Conservation (phyloP, 1,140 invertebrate genomes). For the Zaprionus tsacasi region DNA sequence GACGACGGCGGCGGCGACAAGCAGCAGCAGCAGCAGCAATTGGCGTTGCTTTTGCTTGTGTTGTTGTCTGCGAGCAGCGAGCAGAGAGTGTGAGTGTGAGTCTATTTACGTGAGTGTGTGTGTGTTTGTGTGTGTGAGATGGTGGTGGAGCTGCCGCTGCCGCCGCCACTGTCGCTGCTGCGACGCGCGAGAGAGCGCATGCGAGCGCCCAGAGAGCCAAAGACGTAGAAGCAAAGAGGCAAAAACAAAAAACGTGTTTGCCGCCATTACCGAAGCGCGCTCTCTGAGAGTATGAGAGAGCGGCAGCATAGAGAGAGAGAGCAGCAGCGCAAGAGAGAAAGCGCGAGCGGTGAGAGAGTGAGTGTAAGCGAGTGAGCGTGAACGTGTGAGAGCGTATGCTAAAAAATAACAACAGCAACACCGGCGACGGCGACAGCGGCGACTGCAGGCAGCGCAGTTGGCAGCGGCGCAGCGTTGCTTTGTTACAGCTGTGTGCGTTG, state of each 20-base stretch:
- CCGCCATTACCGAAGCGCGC: slow-evolving; percentile 65
- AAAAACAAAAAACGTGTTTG: slow-evolving; percentile 79
- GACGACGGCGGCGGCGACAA: slow-evolving; percentile 22
- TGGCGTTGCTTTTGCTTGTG: slow-evolving; percentile 42
- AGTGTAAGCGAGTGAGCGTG: background rate
- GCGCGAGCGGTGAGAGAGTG: background rate
- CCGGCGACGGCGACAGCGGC: slow-evolving; percentile 37
- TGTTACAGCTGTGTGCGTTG: slow-evolving; percentile 42
- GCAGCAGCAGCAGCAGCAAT: slow-evolving; percentile 34
- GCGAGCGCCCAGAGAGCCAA: slow-evolving; percentile 70
- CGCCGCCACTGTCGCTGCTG: slow-evolving; percentile 10
- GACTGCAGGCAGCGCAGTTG: slow-evolving; percentile 40
- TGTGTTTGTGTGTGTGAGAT: slow-evolving; percentile 29
- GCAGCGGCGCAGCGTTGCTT: slow-evolving; percentile 41
- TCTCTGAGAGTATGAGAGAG: slow-evolving; percentile 4
- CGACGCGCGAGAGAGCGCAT: slow-evolving; percentile 68
- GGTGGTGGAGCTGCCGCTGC: slow-evolving; percentile 50
- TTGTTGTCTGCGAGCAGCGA: slow-evolving; percentile 41
- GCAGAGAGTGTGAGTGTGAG: slow-evolving; percentile 37
- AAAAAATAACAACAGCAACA: slow-evolving; percentile 49
- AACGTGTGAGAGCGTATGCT: slow-evolving; percentile 28
- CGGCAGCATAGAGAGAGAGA: slow-evolving; percentile 12
- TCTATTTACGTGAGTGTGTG: slow-evolving; percentile 24
- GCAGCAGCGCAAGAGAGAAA: background rate
- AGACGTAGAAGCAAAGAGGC: slow-evolving; percentile 59